These are phyloP conservation scores for Idaea dimidiata DNA, from an alignment of 2,888 invertebrate genomes.

Conservation along the genomic window DNA sequence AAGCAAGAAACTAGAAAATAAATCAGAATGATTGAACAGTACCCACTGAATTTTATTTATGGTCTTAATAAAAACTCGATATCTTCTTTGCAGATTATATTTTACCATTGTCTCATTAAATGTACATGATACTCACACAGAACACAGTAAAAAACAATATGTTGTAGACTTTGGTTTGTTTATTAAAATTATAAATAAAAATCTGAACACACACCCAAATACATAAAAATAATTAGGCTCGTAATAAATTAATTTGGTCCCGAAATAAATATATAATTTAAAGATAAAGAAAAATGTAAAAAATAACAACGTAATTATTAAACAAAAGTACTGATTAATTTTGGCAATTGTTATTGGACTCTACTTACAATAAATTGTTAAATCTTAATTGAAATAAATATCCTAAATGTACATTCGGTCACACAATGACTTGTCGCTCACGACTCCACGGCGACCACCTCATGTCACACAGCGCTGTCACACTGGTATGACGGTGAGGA, in stretches of 20 bases:
- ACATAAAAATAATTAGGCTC: conserved; percentile 70
- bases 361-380: conserved; percentile 67
- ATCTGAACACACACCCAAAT: conserved; percentile 75
- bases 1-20: conserved; percentile 27
- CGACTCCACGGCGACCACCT: no score
- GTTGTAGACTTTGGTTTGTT: conserved; percentile 79
- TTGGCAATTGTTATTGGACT: conserved; percentile 77
- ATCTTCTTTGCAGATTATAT: conserved; percentile 63
- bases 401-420: conserved; percentile 66
- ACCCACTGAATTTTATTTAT: conserved; percentile 7
- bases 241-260: conserved; percentile 81
- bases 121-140: conserved; percentile 57
- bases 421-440: conserved; percentile 56
- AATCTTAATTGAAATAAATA: conserved; percentile 75
- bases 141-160: conserved; percentile 69
- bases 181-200: conserved; percentile 77
- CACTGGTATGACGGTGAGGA: no score
- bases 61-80: conserved; percentile 42
- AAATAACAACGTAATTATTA: conserved; percentile 65
- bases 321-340: conserved; percentile 76
- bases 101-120: conserved; percentile 59
- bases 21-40: conserved; percentile 18
- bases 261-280: conserved; percentile 79
- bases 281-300: conserved; percentile 62
- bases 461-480: no score